These are phyloP conservation scores for Pristionchus arcanus DNA, from an alignment of 2,888 invertebrate genomes.

Conservation along the genomic window DNA sequence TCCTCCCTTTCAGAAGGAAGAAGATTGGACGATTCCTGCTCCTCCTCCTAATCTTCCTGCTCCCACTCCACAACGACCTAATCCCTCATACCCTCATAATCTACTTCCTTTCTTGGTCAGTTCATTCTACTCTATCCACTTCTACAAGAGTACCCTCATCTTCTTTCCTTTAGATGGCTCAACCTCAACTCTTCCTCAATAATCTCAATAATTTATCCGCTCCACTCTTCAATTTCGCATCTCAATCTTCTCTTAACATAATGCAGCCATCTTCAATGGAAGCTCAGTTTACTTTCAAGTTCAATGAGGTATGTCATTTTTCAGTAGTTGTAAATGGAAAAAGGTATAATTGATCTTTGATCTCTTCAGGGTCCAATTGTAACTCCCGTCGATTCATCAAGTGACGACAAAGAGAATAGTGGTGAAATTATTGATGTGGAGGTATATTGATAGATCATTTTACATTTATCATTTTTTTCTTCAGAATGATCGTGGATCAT, in stretches of 20 bases:
- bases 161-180: neutral
- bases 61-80: slow-evolving; percentile 44
- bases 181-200: neutral
- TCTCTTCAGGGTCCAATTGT: neutral
- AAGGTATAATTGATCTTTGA: neutral
- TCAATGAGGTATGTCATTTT: neutral
- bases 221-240: neutral
- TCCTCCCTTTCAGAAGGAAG: neutral
- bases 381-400: neutral
- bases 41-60: slow-evolving; percentile 52
- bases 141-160: neutral
- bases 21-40: neutral
- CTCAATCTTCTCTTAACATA: neutral
- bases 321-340: neutral
- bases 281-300: neutral
- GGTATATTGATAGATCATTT: neutral
- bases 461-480: neutral
- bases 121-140: neutral
- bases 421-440: neutral
- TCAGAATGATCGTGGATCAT: slow-evolving; percentile 14
- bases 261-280: slow-evolving; percentile 5
- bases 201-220: neutral
- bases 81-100: neutral
- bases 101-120: slow-evolving; percentile 19
- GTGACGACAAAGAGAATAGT: slow-evolving; percentile 9